Conservation (phyloP, 2,888 invertebrate species). For the Polymixis flavicincta region DNA sequence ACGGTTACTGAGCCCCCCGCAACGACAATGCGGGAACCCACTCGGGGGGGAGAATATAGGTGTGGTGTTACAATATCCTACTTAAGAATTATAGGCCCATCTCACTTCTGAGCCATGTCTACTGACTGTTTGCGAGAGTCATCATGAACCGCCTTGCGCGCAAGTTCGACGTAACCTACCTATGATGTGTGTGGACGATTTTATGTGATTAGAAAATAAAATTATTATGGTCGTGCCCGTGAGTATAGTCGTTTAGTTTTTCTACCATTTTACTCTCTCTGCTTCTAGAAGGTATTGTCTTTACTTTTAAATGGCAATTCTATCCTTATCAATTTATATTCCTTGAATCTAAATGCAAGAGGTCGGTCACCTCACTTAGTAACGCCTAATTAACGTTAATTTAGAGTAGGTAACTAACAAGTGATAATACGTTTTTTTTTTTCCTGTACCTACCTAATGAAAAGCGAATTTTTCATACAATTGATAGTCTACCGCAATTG, state of each 20-base stretch:
- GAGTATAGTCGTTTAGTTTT: neutral
- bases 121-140: too few relatives aligned
- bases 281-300: neutral
- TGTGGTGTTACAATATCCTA: too few relatives aligned
- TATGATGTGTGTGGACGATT: too few relatives aligned
- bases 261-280: neutral
- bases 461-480: conserved; percentile 16
- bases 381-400: conserved; percentile 11
- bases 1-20: too few relatives aligned
- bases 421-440: neutral
- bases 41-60: too few relatives aligned
- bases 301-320: neutral
- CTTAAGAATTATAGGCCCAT: too few relatives aligned
- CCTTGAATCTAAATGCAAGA: conserved; percentile 15
- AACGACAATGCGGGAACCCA: too few relatives aligned
- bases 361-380: conserved; percentile 21
- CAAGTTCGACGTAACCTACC: too few relatives aligned
- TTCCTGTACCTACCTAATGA: conserved; percentile 11
- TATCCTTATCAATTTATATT: conserved; percentile 8
- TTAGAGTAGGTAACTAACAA: conserved; percentile 1
- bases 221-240: neutral
- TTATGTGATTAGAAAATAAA: conserved; percentile 2
- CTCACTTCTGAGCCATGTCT: too few relatives aligned
- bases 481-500: conserved; percentile 25
- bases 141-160: too few relatives aligned